These are phyloP conservation scores for Lophotis ruficrista DNA, from an alignment of 2,113 vertebrate genomes.

Conservation along the genomic window DNA sequence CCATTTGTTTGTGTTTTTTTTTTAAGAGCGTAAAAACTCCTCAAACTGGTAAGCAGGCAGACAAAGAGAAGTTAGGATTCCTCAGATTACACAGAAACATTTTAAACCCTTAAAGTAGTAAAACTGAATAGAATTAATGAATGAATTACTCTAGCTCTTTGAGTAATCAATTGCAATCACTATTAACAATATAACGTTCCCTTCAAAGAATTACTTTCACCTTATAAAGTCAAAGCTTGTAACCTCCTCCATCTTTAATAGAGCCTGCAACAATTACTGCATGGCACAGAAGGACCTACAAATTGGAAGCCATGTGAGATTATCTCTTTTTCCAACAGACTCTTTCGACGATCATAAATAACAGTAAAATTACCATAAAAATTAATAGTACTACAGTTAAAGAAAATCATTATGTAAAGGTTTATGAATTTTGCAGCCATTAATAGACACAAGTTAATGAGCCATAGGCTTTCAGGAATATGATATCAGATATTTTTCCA, in stretches of 20 bases:
- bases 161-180: conserved; percentile 36
- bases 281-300: conserved; percentile 20
- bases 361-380: conserved; percentile 63
- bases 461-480: conserved; percentile 53
- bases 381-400: conserved; percentile 65
- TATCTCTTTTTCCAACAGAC: conserved; percentile 22
- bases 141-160: conserved; percentile 31
- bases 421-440: conserved; percentile 70
- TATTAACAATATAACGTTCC: conserved; percentile 41
- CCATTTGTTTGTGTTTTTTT: background rate
- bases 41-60: background rate
- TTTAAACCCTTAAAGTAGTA: background rate
- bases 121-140: background rate
- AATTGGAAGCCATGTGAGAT: background rate
- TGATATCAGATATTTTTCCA: conserved; percentile 53
- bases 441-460: conserved; percentile 65
- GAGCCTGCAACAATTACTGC: conserved; percentile 49
- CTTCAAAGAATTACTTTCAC: conserved; percentile 63
- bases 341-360: conserved; percentile 42
- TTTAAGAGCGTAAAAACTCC: background rate
- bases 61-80: background rate
- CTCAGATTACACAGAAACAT: background rate
- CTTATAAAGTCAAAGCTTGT: conserved; percentile 63
- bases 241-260: conserved; percentile 57
- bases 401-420: conserved; percentile 73